phyloP scores from a whole-genome alignment of 2,113 vertebrate genomes.

The Pelecanoides urinatrix region DNA sequence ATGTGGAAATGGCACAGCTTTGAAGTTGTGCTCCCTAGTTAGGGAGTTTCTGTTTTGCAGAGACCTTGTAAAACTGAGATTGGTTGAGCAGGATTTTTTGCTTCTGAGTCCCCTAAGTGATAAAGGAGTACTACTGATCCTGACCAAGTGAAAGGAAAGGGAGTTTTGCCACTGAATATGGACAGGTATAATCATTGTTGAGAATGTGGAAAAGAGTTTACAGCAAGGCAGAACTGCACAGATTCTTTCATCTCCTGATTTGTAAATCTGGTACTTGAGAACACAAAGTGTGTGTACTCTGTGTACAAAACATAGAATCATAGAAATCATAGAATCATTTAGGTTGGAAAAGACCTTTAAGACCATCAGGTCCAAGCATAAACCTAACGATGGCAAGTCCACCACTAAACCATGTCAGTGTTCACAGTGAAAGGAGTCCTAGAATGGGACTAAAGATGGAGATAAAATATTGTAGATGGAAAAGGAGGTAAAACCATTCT shows the following conservation, averaged over 20 bases:
- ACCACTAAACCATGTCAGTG: rapidly evolving
- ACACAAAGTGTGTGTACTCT: neutral
- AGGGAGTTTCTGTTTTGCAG: neutral
- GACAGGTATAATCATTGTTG: neutral
- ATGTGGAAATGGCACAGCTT: neutral
- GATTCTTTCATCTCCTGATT: neutral
- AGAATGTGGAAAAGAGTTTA: neutral
- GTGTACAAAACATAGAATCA: neutral
- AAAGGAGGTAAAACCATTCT: neutral
- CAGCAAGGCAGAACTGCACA: neutral
- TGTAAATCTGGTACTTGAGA: neutral
- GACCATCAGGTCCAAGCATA: rapidly evolving
- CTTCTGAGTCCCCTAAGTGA: neutral
- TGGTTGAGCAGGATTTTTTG: neutral
- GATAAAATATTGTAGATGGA: neutral
- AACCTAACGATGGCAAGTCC: neutral
- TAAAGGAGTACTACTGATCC: neutral
- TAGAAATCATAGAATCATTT: neutral
- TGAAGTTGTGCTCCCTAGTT: neutral
- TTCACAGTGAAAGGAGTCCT: neutral
- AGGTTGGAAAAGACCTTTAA: neutral
- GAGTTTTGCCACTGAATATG: neutral
- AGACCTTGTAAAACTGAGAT: neutral
- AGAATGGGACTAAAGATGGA: neutral
- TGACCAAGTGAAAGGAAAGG: neutral